phyloP scores from a whole-genome alignment of 2,113 vertebrate genomes.

The Oryzias celebensis region DNA sequence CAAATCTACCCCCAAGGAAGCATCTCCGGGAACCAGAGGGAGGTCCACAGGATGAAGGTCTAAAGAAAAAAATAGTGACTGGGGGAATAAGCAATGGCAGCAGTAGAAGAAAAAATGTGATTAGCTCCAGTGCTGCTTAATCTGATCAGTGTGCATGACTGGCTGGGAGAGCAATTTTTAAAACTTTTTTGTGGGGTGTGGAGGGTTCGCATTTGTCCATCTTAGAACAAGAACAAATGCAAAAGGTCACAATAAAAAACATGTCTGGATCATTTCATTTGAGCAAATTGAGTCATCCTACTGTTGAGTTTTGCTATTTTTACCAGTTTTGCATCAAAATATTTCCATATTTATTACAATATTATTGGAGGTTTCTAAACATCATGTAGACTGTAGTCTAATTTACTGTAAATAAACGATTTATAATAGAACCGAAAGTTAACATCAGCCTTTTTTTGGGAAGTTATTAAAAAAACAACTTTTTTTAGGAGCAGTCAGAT shows the following conservation, averaged over 20 bases:
- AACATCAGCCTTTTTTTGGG: too few relatives aligned
- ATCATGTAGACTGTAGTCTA: too few relatives aligned
- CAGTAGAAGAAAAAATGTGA: constrained; percentile 38
- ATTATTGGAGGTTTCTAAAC: too few relatives aligned
- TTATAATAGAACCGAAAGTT: too few relatives aligned
- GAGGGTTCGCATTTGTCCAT: neutral
- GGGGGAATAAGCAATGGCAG: constrained; percentile 21
- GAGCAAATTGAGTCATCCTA: neutral
- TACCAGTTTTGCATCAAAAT: too few relatives aligned
- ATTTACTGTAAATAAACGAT: too few relatives aligned
- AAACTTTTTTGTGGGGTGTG: neutral
- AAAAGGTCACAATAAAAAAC: neutral
- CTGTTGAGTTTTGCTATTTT: too few relatives aligned
- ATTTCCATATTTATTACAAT: too few relatives aligned
- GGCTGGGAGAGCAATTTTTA: constrained; percentile 12
- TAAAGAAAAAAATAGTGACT: constrained; percentile 10
- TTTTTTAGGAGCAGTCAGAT: too few relatives aligned
- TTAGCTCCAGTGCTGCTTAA: constrained; percentile 58
- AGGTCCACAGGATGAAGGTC: constrained; percentile 5
- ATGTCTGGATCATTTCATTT: neutral
- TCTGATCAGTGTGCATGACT: constrained; percentile 74
- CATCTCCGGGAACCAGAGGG: constrained; percentile 33
- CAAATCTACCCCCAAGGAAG: constrained; percentile 39
- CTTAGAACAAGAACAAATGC: neutral
- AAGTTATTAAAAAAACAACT: too few relatives aligned